These are phyloP conservation scores for Antennarius striatus DNA, from an alignment of 2,113 vertebrate species.

Conservation along the genomic window DNA sequence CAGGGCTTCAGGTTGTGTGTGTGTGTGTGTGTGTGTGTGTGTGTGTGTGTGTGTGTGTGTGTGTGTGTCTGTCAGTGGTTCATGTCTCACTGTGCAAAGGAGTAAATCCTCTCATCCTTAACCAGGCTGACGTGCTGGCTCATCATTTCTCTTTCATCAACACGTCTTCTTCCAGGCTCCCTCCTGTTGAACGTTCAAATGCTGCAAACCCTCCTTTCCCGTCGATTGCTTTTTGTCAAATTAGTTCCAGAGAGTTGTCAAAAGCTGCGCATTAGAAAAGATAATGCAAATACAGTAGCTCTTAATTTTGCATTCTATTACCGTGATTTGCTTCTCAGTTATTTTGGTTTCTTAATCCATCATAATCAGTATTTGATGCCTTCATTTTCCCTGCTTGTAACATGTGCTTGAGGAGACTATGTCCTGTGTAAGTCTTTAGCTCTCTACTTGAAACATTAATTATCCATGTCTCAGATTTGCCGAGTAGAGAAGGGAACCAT, in stretches of 20 bases:
- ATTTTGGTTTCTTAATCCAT: background rate
- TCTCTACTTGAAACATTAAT: conserved; percentile 24
- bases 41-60: background rate
- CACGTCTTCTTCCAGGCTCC: conserved; percentile 34
- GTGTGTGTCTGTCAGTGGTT: conserved; percentile 40
- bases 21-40: conserved; percentile 1
- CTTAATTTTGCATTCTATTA: background rate
- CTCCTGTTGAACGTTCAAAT: conserved; percentile 54
- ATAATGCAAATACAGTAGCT: background rate
- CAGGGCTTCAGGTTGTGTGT: conserved; percentile 24
- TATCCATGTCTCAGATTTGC: conserved; percentile 1
- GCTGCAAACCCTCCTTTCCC: conserved; percentile 14
- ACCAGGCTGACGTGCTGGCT: conserved; percentile 54
- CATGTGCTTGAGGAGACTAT: background rate
- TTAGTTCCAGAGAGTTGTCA: background rate
- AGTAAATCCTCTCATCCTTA: conserved; percentile 66
- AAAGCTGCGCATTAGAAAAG: background rate
- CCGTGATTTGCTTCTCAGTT: background rate
- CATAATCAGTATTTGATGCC: conserved; percentile 3
- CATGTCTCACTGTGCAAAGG: conserved; percentile 43
- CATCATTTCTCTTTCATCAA: conserved; percentile 65
- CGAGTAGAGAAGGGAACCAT: background rate
- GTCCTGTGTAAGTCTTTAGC: background rate
- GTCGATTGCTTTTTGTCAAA: background rate
- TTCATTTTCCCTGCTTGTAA: background rate